These are phyloP conservation scores for Synanthedon tipuliformis DNA, from an alignment of 2,888 invertebrate genomes.

Conservation along the genomic window DNA sequence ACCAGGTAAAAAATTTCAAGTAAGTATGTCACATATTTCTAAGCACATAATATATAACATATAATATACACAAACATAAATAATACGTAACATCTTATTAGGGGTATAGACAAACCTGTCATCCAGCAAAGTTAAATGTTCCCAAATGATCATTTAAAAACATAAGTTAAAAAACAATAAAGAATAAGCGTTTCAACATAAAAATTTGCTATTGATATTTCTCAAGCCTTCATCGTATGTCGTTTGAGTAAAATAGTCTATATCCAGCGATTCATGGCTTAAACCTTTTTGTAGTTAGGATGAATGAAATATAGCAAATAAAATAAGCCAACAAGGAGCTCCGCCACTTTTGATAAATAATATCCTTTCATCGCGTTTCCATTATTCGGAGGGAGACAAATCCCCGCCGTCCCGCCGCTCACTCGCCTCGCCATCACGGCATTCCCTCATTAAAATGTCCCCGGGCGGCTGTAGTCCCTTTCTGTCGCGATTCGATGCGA, in stretches of 20 bases:
- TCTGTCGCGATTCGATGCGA: constrained; percentile 30
- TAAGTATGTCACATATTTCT: too few relatives aligned
- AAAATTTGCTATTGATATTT: too few relatives aligned
- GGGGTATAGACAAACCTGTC: too few relatives aligned
- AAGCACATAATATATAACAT: too few relatives aligned
- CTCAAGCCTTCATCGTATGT: not conserved
- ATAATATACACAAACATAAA: too few relatives aligned
- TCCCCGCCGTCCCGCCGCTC: constrained; percentile 39
- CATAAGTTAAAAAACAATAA: too few relatives aligned
- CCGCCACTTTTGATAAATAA: constrained; percentile 51
- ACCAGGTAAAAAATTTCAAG: too few relatives aligned
- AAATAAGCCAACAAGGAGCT: constrained; percentile 18
- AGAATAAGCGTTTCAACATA: too few relatives aligned
- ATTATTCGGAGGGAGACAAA: constrained; percentile 55
- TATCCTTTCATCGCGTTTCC: constrained; percentile 48
- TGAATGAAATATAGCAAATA: constrained; percentile 32
- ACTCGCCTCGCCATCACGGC: constrained; percentile 37
- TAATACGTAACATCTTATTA: too few relatives aligned
- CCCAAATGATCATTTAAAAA: not conserved
- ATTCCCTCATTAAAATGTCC: constrained; percentile 58
- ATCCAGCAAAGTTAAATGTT: too few relatives aligned
- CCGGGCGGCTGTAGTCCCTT: constrained; percentile 22
- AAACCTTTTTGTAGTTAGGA: constrained; percentile 18
- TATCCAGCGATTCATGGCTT: constrained; percentile 9
- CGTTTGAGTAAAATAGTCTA: not conserved